Evolutionary conservation across 2,797 vertebrate genomes (phyloP).

Genomic region (Schizopygopsis pylzovi): DNA sequence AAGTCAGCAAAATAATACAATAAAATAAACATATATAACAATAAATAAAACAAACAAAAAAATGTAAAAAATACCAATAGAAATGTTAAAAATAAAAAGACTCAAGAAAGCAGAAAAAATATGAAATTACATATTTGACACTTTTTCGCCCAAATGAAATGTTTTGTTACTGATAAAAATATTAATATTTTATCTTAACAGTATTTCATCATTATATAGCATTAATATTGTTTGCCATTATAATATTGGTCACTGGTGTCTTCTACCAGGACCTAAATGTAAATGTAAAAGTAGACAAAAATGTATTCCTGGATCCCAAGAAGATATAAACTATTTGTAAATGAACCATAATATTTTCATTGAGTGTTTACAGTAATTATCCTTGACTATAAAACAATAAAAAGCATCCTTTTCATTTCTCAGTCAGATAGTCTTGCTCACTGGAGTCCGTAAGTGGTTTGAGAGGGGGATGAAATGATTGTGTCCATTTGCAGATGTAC

Average conservation of each 20-base stretch:
- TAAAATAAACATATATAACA: background rate
- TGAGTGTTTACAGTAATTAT: background rate
- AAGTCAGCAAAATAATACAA: background rate
- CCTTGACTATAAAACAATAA: background rate
- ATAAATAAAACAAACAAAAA: background rate
- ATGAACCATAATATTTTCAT: background rate
- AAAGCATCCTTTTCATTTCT: background rate
- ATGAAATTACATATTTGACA: background rate
- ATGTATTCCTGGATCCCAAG: background rate
- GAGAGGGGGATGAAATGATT: constrained; percentile 16
- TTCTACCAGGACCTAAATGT: background rate
- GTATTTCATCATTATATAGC: background rate
- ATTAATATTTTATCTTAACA: background rate
- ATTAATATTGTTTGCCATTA: background rate
- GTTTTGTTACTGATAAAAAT: background rate
- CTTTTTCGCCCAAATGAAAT: background rate
- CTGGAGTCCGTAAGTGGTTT: background rate
- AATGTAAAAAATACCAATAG: background rate
- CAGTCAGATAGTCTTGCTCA: background rate
- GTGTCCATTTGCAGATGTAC: constrained; percentile 7
- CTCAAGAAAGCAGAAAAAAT: background rate
- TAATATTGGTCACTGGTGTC: background rate
- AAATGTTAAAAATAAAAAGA: background rate
- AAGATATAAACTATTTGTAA: background rate
- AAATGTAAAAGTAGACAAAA: background rate